A percentile compares a stretch with the other conserved stretches of the same genome.
Conservation (phyloP, 2,113 vertebrate species). For the Nanger granti region DNA sequence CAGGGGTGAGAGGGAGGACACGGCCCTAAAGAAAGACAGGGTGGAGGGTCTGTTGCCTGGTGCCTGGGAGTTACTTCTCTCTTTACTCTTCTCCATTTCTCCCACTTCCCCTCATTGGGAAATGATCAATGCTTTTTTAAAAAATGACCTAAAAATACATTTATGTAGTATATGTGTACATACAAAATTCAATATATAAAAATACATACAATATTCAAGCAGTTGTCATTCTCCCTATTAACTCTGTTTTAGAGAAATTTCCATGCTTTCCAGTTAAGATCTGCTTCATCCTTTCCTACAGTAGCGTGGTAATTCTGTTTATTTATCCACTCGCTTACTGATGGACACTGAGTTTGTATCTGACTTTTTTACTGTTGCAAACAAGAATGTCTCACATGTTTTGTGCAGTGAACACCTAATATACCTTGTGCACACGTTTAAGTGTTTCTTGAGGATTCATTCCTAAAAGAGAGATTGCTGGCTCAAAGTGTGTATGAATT, state of each 20-base stretch:
- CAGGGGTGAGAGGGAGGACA: not conserved
- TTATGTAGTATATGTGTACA: not conserved
- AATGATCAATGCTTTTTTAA: not conserved
- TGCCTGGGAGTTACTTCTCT: not conserved
- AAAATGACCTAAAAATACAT: not conserved
- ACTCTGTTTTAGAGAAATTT: not conserved
- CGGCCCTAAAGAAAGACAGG: not conserved
- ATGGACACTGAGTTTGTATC: not conserved
- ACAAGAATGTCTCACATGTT: not conserved
- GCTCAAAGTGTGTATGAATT: constrained; percentile 48
- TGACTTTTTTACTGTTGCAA: not conserved
- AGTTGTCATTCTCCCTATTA: not conserved
- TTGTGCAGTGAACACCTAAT: not conserved
- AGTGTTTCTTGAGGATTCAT: constrained; percentile 57
- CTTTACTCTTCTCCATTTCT: not conserved
- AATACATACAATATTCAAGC: not conserved
- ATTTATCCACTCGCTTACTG: not conserved
- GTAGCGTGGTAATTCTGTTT: not conserved
- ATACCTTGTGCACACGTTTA: not conserved
- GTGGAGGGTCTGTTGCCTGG: not conserved
- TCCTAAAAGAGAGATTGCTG: constrained; percentile 59
- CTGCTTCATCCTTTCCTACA: not conserved
- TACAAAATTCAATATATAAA: not conserved
- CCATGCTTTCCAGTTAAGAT: not conserved
- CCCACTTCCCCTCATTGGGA: not conserved